Percentiles rank a stretch among this genome's conserved stretches.
phyloP scores from a whole-genome alignment of 2,888 invertebrate genomes.

The Rhamphomyia laevipes region DNA sequence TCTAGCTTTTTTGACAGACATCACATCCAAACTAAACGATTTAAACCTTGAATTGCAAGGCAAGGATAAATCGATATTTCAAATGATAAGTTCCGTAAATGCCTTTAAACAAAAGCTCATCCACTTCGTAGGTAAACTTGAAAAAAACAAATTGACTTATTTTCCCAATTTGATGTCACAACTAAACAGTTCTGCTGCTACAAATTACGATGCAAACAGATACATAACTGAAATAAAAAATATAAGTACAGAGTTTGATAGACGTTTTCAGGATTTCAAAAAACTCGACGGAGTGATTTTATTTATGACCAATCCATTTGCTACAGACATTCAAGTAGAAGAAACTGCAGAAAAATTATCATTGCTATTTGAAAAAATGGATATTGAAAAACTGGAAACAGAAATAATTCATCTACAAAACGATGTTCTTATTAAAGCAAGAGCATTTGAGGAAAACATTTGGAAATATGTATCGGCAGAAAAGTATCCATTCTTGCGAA shows the following conservation, averaged over 20 bases:
- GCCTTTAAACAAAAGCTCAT: too few species aligned
- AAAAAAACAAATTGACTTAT: too few species aligned
- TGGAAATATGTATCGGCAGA: not conserved
- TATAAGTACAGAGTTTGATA: not conserved
- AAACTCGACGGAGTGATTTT: not conserved
- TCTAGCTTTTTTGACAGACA: constrained; percentile 2
- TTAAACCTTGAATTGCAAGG: constrained; percentile 3
- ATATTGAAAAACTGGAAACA: too few species aligned
- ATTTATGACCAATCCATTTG: not conserved
- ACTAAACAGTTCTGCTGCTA: not conserved
- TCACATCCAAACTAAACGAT: not conserved
- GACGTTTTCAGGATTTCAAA: not conserved
- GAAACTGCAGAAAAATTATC: not conserved
- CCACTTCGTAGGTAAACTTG: too few species aligned
- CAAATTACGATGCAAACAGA: not conserved
- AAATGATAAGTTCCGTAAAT: not conserved
- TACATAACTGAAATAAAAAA: not conserved
- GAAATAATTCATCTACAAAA: not conserved
- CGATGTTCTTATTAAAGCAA: not conserved
- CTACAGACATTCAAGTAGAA: not conserved
- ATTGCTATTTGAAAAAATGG: too few species aligned
- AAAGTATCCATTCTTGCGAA: too few species aligned
- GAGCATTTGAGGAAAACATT: not conserved
- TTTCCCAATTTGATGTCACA: not conserved
- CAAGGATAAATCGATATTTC: not conserved